Evolutionary conservation across 2,888 invertebrate genomes (phyloP).

Genomic region (Andricus quercusramuli): DNA sequence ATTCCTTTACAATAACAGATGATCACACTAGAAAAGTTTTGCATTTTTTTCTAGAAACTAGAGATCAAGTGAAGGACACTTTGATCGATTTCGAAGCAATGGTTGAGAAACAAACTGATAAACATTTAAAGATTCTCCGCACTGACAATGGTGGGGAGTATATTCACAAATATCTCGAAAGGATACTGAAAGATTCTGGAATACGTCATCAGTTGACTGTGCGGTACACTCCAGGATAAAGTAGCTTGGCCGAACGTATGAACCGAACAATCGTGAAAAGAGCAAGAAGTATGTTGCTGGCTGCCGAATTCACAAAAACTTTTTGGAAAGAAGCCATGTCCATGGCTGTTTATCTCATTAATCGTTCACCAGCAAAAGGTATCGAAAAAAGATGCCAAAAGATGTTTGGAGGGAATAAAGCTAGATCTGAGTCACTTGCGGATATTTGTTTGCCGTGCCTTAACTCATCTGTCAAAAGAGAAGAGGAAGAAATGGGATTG

Average conservation of each 20-base stretch:
- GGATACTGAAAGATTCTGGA: conserved; percentile 46
- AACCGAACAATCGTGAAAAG: conserved; percentile 57
- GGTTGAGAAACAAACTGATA: conserved; percentile 51
- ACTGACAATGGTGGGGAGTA: conserved; percentile 50
- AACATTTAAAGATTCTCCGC: conserved; percentile 50
- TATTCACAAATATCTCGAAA: conserved; percentile 14
- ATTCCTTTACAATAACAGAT: no score
- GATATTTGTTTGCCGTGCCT: conserved; percentile 71
- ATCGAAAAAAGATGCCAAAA: conserved; percentile 62
- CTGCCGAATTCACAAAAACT: conserved; percentile 45
- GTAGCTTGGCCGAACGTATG: conserved; percentile 53
- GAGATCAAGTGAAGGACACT: conserved; percentile 49
- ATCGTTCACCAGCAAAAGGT: conserved; percentile 54
- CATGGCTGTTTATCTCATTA: conserved; percentile 58
- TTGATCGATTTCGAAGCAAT: conserved; percentile 50
- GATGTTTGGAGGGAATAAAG: conserved; percentile 70
- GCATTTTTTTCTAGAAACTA: conserved; percentile 6
- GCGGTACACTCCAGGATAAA: conserved; percentile 54
- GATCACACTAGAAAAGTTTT: no score
- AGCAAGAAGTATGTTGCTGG: conserved; percentile 57
- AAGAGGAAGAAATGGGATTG: no score
- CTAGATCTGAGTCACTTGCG: conserved; percentile 66
- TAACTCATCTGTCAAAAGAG: conserved; percentile 61
- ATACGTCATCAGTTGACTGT: conserved; percentile 51
- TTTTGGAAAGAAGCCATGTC: conserved; percentile 52